Evolutionary conservation across 2,888 invertebrate genomes (phyloP).

Genomic region (Plutella xylostella): DNA sequence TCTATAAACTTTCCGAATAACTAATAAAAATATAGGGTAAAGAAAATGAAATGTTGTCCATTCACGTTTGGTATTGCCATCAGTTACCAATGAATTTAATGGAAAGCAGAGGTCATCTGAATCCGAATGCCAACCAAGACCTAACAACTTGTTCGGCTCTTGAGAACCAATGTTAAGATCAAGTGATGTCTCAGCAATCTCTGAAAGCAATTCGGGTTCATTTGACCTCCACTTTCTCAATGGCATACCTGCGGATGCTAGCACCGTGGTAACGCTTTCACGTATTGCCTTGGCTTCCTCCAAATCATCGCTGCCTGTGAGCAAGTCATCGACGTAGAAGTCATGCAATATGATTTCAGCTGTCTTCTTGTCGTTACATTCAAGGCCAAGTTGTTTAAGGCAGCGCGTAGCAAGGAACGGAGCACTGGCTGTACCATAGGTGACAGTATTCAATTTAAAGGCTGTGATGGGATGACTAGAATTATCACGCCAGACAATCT

Average conservation of each 20-base stretch:
- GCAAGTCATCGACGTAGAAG: slow-evolving; percentile 19
- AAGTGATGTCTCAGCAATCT: slow-evolving; percentile 5
- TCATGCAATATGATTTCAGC: slow-evolving; percentile 5
- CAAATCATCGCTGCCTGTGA: slow-evolving; percentile 7
- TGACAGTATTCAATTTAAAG: slow-evolving; percentile 5
- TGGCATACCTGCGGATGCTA: slow-evolving; percentile 1
- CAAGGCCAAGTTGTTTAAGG: slow-evolving; percentile 6
- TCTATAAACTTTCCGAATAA: no score
- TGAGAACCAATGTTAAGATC: slow-evolving; percentile 13
- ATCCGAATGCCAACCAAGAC: slow-evolving; percentile 15
- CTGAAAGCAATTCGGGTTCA: slow-evolving; percentile 9
- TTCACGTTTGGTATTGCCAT: no score
- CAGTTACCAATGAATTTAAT: slow-evolving; percentile 1
- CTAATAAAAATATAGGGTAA: no score
- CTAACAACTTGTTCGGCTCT: slow-evolving; percentile 14
- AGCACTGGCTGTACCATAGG: slow-evolving; percentile 7
- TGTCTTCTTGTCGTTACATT: slow-evolving; percentile 1
- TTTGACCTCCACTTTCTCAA: slow-evolving; percentile 8
- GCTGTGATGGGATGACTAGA: slow-evolving; percentile 4
- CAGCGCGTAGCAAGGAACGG: slow-evolving; percentile 2
- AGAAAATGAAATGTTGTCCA: no score
- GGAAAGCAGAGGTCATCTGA: not conserved
- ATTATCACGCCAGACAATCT: slow-evolving; percentile 10
- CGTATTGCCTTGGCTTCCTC: not conserved
- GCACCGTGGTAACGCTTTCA: not conserved